Percentiles rank a stretch among this genome's conserved stretches.
Evolutionary conservation across 2,888 invertebrate species (phyloP).

Genomic region (Drosophila putrida): DNA sequence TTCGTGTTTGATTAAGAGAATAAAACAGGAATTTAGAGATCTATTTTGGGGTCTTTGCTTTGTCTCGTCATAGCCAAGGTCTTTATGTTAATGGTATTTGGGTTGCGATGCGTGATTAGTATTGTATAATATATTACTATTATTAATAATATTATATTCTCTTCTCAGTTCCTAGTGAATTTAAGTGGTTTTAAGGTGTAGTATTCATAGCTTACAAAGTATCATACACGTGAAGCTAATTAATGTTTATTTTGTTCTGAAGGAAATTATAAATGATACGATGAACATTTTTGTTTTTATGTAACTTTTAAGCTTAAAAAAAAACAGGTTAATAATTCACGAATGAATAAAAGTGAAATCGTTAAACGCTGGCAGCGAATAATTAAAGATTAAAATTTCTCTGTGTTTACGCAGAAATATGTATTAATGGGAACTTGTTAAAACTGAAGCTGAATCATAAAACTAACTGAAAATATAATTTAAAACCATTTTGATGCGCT

Average conservation of each 20-base stretch:
- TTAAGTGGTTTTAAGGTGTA: constrained; percentile 15
- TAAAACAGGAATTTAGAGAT: constrained; percentile 49
- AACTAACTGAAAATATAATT: constrained; percentile 1
- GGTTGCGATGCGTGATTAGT: constrained; percentile 32
- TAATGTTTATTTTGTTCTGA: constrained; percentile 22
- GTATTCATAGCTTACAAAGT: constrained; percentile 10
- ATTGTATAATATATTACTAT: constrained; percentile 31
- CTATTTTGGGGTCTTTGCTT: constrained; percentile 27
- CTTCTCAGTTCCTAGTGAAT: constrained; percentile 24
- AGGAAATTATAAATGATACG: constrained; percentile 25
- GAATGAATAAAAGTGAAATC: constrained; percentile 26
- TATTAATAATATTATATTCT: constrained; percentile 14
- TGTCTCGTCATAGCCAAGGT: constrained; percentile 34
- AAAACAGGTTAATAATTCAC: constrained; percentile 13
- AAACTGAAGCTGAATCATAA: neutral
- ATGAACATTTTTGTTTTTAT: constrained; percentile 13
- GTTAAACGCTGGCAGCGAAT: constrained; percentile 10
- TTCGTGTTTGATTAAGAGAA: constrained; percentile 35
- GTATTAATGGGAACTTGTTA: neutral
- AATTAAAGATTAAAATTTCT: constrained; percentile 14
- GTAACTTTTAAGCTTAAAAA: constrained; percentile 13
- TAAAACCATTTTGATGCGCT: constrained; percentile 1
- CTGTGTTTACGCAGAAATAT: neutral
- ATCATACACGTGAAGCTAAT: constrained; percentile 45
- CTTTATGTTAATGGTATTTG: constrained; percentile 43